Base-by-base conservation (phyloP, 2,888 invertebrate genomes). In the Melanostoma scalare region DNA sequence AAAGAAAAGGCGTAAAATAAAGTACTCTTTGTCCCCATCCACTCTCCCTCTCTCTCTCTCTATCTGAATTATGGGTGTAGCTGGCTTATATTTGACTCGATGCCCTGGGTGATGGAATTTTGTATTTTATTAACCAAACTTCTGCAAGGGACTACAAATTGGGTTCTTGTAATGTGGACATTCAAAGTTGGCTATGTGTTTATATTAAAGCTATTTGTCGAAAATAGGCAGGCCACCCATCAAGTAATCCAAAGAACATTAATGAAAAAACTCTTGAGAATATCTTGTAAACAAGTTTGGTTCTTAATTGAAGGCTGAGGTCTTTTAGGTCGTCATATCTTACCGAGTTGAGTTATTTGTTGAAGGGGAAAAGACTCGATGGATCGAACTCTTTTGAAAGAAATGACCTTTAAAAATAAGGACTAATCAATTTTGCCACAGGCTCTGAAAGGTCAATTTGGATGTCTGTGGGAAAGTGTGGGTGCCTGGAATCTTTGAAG, bases 91-190 rank as follows among this genome's bases (percentile, higher is more conserved):
- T 20, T 8, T 46, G n/a, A 46, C 4, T 10, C 44, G 10, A 10
- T 46, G n/a, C 63, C 38, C 38, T 44, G 52, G 78, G 58, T 55
- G 63, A 71, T 74, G 79, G 65, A 60, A 75, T 75, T 79, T 84
- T 71, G 71, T 78, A 79, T 84, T 78, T 84, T 84, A 84, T 84
- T 79, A 79, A 79, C 60, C 67, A 63, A 55, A 33, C 63, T 53
- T 50, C 20, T 20, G 42, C 8, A 10, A 61, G 44, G 50, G 68
- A 58, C 65, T 74, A 65, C 74, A 71, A 78, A 79, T 74, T 78
- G 46, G 74, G 46, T 65, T 73, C 50, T 63, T 68, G 77, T 72
- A 72, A 75, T 65, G 65, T 63, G 69, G 61, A 67, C 71, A 76
- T 67, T 65, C 69, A 42, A 55, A 69, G 69, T 80, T 63, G 65